Evolutionary conservation across 2,797 vertebrate genomes (phyloP), one percentile per base, ranked within the genome.

Genomic region (Clarias platycephalus): DNA sequence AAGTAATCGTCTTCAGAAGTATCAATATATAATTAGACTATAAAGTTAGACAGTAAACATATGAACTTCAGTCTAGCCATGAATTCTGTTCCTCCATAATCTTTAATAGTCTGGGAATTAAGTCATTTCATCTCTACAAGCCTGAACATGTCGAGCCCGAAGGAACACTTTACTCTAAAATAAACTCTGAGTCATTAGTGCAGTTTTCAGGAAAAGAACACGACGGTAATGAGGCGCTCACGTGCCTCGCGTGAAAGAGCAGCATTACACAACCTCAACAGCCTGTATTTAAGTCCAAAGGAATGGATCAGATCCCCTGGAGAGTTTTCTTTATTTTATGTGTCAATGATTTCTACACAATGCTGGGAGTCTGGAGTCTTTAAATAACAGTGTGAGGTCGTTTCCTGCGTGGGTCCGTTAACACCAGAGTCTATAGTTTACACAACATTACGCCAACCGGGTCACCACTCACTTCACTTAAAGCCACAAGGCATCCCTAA

Each of bases 141-240:
- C 68, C 90, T 87, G 86, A 88, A 90, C 91, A 90, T 91, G 91
- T 90, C 68, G 84, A 85, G 82, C 49, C 26, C 22, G 86, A 85
- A 87, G 64, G 83, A 87, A 88, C 87, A 88, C 70, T 63, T 83
- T 80, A 62, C n/a, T 84, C 84, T 79, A 57, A 87, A 87, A 85
- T 78, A 82, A 89, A 71, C 49, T 37, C 82, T 90, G 89, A 90
- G 79, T 91, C 87, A 89, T 71, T 85, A 83, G 28, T 24, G 7
- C 58, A 55, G 34, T 49, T 68, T 62, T 74, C 40, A 75, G 58
- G 71, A 72, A 26, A 40, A 68, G n/a, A 57, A 63, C 79, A 34
- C 26, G 49, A 16, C 44, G 34, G 63, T 20, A 40, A 37, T 26
- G 72, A 81, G 66, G 60, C 26, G 53, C 76, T 60, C 80, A 37